Evolutionary conservation across 2,113 vertebrate species (phyloP).

Genomic region (Sciurus niger): DNA sequence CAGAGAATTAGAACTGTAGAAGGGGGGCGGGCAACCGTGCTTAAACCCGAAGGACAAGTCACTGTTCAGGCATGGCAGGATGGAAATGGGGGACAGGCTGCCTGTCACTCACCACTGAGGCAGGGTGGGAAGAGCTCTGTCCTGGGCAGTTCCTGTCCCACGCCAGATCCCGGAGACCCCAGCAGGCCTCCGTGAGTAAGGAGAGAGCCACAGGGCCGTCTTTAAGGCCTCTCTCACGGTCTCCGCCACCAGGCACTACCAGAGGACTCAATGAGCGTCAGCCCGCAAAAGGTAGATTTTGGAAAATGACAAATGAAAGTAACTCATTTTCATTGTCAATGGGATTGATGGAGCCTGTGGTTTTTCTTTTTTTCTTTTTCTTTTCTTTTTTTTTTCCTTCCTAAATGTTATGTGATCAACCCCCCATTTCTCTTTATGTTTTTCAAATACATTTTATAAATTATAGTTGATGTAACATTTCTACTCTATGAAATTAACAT

Average conservation of each 20-base stretch:
- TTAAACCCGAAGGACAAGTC: neutral
- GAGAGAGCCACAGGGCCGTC: neutral
- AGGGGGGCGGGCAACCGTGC: neutral
- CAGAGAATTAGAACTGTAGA: neutral
- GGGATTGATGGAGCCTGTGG: neutral
- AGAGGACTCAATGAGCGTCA: neutral
- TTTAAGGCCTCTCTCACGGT: neutral
- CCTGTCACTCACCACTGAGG: neutral
- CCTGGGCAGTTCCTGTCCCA: neutral
- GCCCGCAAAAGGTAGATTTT: neutral
- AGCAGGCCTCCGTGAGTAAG: neutral
- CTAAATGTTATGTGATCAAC: neutral
- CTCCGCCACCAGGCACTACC: neutral
- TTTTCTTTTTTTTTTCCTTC: conserved; percentile 1
- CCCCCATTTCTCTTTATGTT: neutral
- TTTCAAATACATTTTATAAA: conserved; percentile 37
- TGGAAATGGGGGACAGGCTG: neutral
- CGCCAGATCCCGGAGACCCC: neutral
- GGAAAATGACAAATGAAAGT: neutral
- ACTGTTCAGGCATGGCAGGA: neutral
- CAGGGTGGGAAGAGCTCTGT: neutral
- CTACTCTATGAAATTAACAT: conserved; percentile 11
- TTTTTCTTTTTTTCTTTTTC: neutral
- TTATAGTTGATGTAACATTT: neutral
- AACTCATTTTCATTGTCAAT: neutral